Percentiles rank a stretch among this genome's conserved stretches.
phyloP scores from a whole-genome alignment of 37 sponge, comb jelly and placozoan species.

The Crambe crambe region DNA sequence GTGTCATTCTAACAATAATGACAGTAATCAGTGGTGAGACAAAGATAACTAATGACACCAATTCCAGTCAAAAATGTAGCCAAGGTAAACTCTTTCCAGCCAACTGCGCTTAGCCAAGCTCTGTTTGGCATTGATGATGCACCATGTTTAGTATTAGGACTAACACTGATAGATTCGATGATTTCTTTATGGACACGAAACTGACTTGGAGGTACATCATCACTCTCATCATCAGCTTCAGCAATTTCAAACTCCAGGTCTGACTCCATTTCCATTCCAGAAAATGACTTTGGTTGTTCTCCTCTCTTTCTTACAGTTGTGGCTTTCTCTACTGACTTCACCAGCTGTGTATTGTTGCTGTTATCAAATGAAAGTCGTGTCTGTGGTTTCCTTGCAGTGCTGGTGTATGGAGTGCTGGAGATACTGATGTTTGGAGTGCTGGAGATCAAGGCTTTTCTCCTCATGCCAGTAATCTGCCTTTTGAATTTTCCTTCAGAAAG shows the following conservation, averaged over 20 bases:
- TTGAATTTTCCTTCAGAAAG: constrained; percentile 17
- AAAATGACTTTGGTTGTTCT: too few species aligned
- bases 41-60: constrained; percentile 20
- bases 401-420: not conserved
- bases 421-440: constrained; percentile 2
- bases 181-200: not conserved
- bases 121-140: too few species aligned
- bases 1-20: constrained; percentile 12
- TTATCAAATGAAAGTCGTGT: not conserved
- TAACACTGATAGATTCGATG: not conserved
- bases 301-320: too few species aligned
- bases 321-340: too few species aligned
- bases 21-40: constrained; percentile 8
- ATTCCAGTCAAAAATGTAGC: constrained; percentile 14
- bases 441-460: not conserved
- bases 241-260: not conserved
- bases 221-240: not conserved
- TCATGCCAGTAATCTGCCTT: not conserved
- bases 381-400: not conserved
- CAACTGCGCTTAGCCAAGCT: not conserved
- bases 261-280: too few species aligned
- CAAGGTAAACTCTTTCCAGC: constrained; percentile 26
- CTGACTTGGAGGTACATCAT: not conserved
- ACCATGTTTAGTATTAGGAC: too few species aligned
- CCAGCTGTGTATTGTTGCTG: too few species aligned